Conservation (phyloP, 2,797 vertebrate genomes). For the Rhinogobio ventralis region DNA sequence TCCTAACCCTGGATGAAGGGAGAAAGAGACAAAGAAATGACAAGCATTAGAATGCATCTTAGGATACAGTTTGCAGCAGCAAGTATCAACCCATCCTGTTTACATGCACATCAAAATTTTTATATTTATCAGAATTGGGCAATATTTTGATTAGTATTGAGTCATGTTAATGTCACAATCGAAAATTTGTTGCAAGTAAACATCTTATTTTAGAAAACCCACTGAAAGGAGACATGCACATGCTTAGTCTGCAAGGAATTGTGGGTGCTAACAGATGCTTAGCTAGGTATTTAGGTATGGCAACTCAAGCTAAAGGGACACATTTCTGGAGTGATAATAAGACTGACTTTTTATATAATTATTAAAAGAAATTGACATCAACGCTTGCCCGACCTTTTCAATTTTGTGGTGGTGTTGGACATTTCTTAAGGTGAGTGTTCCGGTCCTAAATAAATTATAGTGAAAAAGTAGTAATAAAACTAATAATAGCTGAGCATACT, state of each 20-base stretch:
- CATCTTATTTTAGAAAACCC: not conserved
- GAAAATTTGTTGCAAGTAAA: not conserved
- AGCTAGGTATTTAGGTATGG: not conserved
- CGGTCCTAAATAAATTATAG: not conserved
- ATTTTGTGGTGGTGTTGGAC: not conserved
- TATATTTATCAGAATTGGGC: not conserved
- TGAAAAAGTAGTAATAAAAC: not conserved
- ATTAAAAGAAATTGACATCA: not conserved
- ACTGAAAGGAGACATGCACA: not conserved
- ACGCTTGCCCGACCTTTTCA: not conserved
- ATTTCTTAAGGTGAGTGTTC: not conserved
- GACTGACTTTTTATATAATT: not conserved
- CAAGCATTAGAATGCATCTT: not conserved
- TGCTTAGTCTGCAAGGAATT: not conserved
- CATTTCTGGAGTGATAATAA: not conserved
- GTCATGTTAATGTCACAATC: not conserved
- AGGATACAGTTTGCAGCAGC: not conserved
- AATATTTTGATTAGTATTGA: not conserved
- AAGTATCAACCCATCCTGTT: not conserved
- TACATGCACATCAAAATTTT: not conserved
- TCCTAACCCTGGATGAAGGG: conserved; percentile 74
- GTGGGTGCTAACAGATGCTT: not conserved
- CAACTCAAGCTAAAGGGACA: not conserved
- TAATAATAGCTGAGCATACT: not conserved
- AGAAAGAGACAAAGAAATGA: not conserved